phyloP scores from a whole-genome alignment of 1,140 invertebrate genomes.

The Pseudomyrmex dendroicus region DNA sequence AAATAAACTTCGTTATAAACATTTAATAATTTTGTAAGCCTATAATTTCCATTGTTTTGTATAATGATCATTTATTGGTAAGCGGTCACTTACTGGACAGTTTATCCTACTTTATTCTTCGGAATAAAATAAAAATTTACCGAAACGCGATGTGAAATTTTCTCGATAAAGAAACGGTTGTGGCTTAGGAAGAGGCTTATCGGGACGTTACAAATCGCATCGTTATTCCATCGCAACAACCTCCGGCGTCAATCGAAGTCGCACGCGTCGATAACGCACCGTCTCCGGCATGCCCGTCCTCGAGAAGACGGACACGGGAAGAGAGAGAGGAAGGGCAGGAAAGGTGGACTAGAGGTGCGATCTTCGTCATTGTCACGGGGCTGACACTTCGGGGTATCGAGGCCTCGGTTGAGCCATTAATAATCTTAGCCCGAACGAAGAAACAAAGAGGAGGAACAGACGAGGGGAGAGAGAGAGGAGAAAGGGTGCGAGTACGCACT shows the following conservation, averaged over 20 bases:
- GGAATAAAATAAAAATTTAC: background rate
- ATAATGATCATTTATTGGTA: no score
- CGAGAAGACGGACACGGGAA: background rate
- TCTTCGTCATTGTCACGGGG: constrained; percentile 75
- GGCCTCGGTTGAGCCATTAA: constrained; percentile 73
- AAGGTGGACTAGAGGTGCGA: constrained; percentile 68
- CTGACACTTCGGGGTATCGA: constrained; percentile 67
- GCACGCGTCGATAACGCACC: constrained; percentile 24
- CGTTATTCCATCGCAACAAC: constrained; percentile 29
- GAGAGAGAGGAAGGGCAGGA: background rate
- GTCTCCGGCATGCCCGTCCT: background rate
- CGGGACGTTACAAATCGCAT: background rate
- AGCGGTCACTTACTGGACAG: no score
- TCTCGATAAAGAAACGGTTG: background rate
- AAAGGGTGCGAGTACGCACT: constrained; percentile 46
- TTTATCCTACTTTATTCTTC: no score
- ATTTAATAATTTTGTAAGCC: no score
- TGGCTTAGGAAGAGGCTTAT: background rate
- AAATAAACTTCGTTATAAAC: no score
- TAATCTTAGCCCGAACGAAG: constrained; percentile 76
- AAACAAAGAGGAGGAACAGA: constrained; percentile 64
- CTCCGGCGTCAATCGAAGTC: constrained; percentile 42
- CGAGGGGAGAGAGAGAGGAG: constrained; percentile 6
- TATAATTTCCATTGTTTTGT: no score
- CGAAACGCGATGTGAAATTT: background rate